A percentile compares a stretch with the other conserved stretches of the same genome.
Conservation (phyloP, 2,888 invertebrate genomes). For the Caenorhabditis japonica region DNA sequence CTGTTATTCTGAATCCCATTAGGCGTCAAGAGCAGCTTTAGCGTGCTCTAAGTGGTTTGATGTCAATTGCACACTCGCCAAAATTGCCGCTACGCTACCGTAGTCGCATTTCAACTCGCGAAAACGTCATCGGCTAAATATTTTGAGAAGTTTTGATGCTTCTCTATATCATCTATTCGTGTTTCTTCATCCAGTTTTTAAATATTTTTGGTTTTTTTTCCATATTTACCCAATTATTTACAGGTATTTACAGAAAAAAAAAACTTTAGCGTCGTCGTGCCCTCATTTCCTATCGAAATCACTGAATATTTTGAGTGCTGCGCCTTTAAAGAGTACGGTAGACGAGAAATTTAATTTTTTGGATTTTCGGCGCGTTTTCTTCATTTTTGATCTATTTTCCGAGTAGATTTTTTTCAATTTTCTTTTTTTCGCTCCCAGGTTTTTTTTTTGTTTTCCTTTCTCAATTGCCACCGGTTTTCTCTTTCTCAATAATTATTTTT, state of each 20-base stretch:
- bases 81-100: conserved; percentile 44
- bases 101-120: conserved; percentile 20
- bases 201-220: background rate
- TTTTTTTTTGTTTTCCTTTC: conserved; percentile 3
- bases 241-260: too few relatives aligned
- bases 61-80: conserved; percentile 48
- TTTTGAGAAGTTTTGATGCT: conserved; percentile 21
- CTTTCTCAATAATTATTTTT: conserved; percentile 5
- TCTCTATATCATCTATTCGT: background rate
- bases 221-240: too few relatives aligned
- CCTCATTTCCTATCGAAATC: too few relatives aligned
- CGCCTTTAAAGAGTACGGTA: conserved; percentile 5
- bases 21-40: conserved; percentile 53
- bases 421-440: background rate
- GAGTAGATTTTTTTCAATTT: background rate
- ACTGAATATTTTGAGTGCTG: background rate
- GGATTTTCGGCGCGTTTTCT: conserved; percentile 2
- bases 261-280: too few relatives aligned
- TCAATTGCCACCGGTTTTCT: conserved; percentile 9
- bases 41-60: conserved; percentile 40
- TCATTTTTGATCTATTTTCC: conserved; percentile 1
- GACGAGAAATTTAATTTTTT: background rate
- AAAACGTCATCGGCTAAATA: conserved; percentile 48
- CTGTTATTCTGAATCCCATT: conserved; percentile 44
- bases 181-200: background rate